A percentile compares a stretch with the other conserved stretches of the same genome.
Evolutionary conservation across 2,113 vertebrate species (phyloP).

Genomic region (Hippocampus barbouri): DNA sequence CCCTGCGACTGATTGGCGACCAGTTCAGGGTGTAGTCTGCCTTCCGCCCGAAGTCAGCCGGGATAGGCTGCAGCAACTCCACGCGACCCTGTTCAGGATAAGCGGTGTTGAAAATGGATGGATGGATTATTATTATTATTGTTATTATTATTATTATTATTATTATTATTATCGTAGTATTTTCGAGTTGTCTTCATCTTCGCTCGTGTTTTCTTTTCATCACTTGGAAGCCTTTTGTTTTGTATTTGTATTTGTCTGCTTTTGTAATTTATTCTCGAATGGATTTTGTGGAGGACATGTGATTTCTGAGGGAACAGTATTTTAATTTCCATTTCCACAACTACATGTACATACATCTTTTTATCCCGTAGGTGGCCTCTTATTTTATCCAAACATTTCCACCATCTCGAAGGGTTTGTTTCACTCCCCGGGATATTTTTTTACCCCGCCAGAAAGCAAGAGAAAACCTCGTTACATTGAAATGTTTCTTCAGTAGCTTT

Average conservation of each 20-base stretch:
- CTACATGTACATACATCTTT: conserved; percentile 82
- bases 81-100: too few species aligned
- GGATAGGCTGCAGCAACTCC: too few species aligned
- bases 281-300: conserved; percentile 73
- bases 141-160: conserved; percentile 43
- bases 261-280: conserved; percentile 81
- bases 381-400: conserved; percentile 70
- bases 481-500: conserved; percentile 86
- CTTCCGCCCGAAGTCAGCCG: too few species aligned
- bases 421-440: conserved; percentile 67
- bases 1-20: too few species aligned
- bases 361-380: conserved; percentile 54
- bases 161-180: conserved; percentile 18
- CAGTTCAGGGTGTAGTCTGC: too few species aligned
- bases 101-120: too few species aligned
- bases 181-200: conserved; percentile 34
- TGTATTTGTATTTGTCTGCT: conserved; percentile 61
- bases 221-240: conserved; percentile 34
- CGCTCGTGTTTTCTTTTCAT: conserved; percentile 38
- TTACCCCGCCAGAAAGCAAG: conserved; percentile 74
- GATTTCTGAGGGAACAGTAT: conserved; percentile 63
- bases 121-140: conserved; percentile 31
- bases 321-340: conserved; percentile 66
- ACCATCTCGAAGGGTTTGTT: conserved; percentile 32
- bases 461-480: conserved; percentile 65